A percentile compares a stretch with the other conserved stretches of the same genome.
phyloP scores from a whole-genome alignment of 2,113 vertebrate genomes.

The Gadus chalcogrammus region DNA sequence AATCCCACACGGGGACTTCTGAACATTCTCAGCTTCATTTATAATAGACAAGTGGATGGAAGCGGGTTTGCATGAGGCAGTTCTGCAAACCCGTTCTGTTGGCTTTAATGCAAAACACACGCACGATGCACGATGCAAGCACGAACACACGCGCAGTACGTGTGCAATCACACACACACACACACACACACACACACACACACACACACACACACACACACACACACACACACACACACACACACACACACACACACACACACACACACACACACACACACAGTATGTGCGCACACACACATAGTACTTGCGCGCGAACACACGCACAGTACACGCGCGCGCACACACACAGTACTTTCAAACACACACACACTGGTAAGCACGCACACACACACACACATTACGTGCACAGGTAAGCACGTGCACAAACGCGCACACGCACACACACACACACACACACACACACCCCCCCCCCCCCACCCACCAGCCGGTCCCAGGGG shows the following conservation, averaged over 20 bases:
- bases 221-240: slow-evolving; percentile 42
- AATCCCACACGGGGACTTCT: too few relatives aligned
- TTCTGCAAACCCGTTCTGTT: too few relatives aligned
- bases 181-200: background rate
- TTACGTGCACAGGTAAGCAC: background rate
- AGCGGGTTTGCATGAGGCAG: too few relatives aligned
- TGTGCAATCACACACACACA: background rate
- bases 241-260: background rate
- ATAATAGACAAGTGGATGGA: too few relatives aligned
- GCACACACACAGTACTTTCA: too few relatives aligned
- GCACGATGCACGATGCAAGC: background rate
- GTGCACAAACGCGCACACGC: background rate
- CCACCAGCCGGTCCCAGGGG: slow-evolving; percentile 73
- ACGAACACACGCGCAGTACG: slow-evolving; percentile 39
- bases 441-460: slow-evolving; percentile 41
- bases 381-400: background rate
- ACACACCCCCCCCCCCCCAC: slow-evolving; percentile 6
- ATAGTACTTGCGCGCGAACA: too few relatives aligned
- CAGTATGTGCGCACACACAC: background rate
- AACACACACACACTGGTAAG: background rate
- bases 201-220: background rate
- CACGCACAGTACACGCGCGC: too few relatives aligned
- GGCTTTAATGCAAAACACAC: background rate
- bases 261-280: slow-evolving; percentile 43
- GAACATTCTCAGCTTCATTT: too few relatives aligned